Evolutionary conservation across 2,888 invertebrate species (phyloP).

Genomic region (Zeuzera pyrina): DNA sequence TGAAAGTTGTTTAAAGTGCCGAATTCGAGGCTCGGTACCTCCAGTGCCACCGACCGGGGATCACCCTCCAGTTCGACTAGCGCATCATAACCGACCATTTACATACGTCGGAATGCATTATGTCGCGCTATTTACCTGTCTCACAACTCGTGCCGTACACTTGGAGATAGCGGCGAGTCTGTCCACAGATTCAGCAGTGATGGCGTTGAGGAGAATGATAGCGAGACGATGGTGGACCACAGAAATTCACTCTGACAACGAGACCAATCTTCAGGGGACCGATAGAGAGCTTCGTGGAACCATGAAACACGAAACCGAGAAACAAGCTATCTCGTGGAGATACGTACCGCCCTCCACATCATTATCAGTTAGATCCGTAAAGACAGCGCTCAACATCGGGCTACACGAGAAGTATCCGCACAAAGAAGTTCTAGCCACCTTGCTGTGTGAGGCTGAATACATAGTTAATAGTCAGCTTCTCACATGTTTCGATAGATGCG

Average conservation of each 20-base stretch:
- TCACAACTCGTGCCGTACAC: constrained; percentile 5
- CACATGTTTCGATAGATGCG: constrained; percentile 7
- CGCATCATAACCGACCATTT: no score
- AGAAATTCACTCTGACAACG: constrained; percentile 5
- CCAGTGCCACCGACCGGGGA: no score
- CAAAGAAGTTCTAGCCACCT: constrained; percentile 9
- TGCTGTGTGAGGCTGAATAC: no score
- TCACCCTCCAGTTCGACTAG: no score
- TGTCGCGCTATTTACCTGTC: constrained; percentile 2
- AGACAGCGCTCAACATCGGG: constrained; percentile 5
- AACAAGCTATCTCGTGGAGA: neutral
- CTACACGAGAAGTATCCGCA: constrained; percentile 8
- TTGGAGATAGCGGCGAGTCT: constrained; percentile 2
- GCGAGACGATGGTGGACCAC: constrained; percentile 6
- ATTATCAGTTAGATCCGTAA: constrained; percentile 8
- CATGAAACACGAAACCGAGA: neutral
- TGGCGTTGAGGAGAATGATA: constrained; percentile 6
- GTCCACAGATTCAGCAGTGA: constrained; percentile 4
- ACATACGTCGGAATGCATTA: no score
- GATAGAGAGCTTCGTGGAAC: constrained; percentile 1
- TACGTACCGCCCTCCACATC: neutral
- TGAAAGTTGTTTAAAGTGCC: neutral
- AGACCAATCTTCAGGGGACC: constrained; percentile 6
- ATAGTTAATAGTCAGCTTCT: no score
- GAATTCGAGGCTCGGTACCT: neutral